Evolutionary conservation across 2,888 invertebrate genomes (phyloP).

Genomic region (Eupithecia tripunctaria): DNA sequence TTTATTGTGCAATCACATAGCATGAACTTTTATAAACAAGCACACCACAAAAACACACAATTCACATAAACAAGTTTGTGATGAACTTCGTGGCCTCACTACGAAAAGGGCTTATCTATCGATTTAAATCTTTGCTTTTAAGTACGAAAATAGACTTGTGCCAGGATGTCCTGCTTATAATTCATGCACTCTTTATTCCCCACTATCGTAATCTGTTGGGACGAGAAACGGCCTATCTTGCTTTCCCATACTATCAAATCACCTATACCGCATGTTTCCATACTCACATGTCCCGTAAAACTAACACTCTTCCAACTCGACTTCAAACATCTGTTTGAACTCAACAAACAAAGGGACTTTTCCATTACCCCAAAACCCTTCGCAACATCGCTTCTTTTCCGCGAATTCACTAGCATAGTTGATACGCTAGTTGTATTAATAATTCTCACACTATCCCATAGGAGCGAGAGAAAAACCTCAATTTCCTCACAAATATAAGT

Average conservation of each 20-base stretch:
- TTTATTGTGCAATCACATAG: too few relatives aligned
- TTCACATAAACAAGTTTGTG: too few relatives aligned
- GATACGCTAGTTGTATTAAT: not conserved
- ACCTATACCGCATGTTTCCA: not conserved
- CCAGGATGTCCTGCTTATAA: too few relatives aligned
- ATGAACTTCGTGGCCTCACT: too few relatives aligned
- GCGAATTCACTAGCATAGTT: not conserved
- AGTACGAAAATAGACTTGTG: too few relatives aligned
- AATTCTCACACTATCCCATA: slow-evolving; percentile 1
- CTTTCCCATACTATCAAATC: not conserved
- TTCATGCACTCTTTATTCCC: too few relatives aligned
- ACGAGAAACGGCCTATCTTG: too few relatives aligned
- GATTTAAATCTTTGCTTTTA: too few relatives aligned
- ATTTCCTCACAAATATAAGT: not conserved
- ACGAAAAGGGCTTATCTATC: too few relatives aligned
- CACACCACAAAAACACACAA: too few relatives aligned
- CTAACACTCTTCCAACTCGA: not conserved
- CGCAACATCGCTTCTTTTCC: not conserved
- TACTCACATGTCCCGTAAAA: not conserved
- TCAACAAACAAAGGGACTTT: slow-evolving; percentile 16
- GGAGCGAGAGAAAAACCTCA: not conserved
- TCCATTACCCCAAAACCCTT: slow-evolving; percentile 14
- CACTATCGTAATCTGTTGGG: too few relatives aligned
- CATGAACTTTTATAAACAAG: too few relatives aligned
- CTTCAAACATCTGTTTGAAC: slow-evolving; percentile 2